These are phyloP conservation scores for Hypena proboscidalis DNA, from an alignment of 2,888 invertebrate species.

Conservation along the genomic window DNA sequence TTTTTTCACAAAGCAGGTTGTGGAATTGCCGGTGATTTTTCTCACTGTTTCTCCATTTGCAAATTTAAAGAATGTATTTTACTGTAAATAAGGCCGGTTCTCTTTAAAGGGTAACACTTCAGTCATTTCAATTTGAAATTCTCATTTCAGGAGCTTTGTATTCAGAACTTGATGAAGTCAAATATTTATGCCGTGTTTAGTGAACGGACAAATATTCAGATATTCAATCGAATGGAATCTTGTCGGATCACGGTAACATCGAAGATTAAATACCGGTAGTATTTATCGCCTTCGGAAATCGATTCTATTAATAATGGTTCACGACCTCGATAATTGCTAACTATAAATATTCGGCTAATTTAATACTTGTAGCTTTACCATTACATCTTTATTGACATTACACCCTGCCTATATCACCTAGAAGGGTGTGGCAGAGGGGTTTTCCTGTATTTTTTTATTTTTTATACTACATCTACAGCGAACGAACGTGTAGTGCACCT, in stretches of 20 bases:
- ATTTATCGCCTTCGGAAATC: no score
- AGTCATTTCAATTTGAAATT: conserved; percentile 49
- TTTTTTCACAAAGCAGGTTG: conserved; percentile 35
- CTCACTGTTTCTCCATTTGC: conserved; percentile 18
- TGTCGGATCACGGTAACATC: not conserved
- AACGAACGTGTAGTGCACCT: no score
- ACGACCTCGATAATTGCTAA: no score
- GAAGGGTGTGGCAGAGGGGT: no score
- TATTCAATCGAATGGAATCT: conserved; percentile 25
- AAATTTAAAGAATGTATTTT: conserved; percentile 32
- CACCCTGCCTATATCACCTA: no score
- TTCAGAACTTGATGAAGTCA: conserved; percentile 36
- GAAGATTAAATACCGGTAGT: not conserved
- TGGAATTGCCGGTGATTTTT: conserved; percentile 33
- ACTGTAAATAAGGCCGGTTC: conserved; percentile 28
- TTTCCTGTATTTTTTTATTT: no score
- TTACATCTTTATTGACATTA: no score
- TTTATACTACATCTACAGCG: no score
- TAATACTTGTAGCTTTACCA: no score
- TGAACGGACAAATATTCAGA: conserved; percentile 20
- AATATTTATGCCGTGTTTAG: conserved; percentile 31
- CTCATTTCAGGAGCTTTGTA: conserved; percentile 35
- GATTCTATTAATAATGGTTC: no score
- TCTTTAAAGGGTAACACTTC: conserved; percentile 41
- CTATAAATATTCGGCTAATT: no score